Base-by-base conservation (phyloP, 2,797 vertebrate species). In the Acanthurus leucopareius region DNA sequence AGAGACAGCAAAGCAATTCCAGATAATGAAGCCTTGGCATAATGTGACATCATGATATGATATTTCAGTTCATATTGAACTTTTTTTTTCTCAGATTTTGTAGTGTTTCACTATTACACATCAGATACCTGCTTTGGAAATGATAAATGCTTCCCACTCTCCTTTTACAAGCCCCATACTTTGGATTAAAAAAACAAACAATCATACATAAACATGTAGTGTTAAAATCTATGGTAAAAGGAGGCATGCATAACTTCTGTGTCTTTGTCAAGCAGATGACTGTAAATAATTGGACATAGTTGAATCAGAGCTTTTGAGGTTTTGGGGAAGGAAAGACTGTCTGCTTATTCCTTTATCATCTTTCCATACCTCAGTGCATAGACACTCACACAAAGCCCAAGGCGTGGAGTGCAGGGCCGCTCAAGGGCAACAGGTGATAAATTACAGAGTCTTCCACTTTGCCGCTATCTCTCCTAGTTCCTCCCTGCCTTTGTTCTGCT, bases 401-500 rank as follows among this genome's bases (percentile, higher is more conserved):
- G 77, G 71, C 25, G 47, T 86, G 69, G 84, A 89, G 85, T 77
- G 68, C 74, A 77, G 67, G 77, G 83, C 73, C 7, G 88, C 92
- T 89, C 80, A 80, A 89, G 85, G 93, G 89, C 89, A 91, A 91
- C 93, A 95, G 95, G 95, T 95, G 94, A 96, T 94, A 95, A 94
- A 95, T 96, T 92, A 95, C 92, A 95, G 93, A 92, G 85, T 83
- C 84, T 84, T 89, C 86, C 80, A 83, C 90, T 91, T 78, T 76
- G 74, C 88, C 90, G 74, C 91, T 89, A 93, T 94, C 92, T 90
- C 83, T 84, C 72, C 44, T 40, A 88, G 94, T 94, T 94, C 93
- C 91, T 93, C 93, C 86, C 85, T 75, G 73, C 76, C 93, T 96
- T 96, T 96, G 94, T 95, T 94, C 92, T 89, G 77, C 80, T 82